Percentiles rank a stretch among this genome's conserved stretches.
phyloP scores from a whole-genome alignment of 2,113 vertebrate species.

The Macrotis lagotis region DNA sequence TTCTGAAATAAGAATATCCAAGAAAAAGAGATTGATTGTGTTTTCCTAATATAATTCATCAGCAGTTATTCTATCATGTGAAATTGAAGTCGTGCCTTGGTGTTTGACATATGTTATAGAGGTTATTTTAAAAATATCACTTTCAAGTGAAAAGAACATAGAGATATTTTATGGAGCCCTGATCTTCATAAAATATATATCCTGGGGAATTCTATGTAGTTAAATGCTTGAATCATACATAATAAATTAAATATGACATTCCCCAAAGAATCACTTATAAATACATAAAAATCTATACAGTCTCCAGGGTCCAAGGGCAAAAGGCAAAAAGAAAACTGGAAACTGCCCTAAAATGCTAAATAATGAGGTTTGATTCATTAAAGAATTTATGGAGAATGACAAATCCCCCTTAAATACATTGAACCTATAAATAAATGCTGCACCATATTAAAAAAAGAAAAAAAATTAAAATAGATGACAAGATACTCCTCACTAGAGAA shows the following conservation, averaged over 20 bases:
- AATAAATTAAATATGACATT: conserved; percentile 48
- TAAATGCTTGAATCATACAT: conserved; percentile 19
- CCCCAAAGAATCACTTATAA: neutral
- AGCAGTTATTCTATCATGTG: conserved; percentile 42
- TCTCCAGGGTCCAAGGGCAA: neutral
- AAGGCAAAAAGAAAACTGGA: neutral
- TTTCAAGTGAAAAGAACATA: conserved; percentile 52
- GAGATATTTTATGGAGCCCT: conserved; percentile 40
- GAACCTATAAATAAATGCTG: neutral
- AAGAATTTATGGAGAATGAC: neutral
- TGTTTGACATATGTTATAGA: conserved; percentile 64
- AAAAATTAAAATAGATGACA: neutral
- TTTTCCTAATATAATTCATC: conserved; percentile 56
- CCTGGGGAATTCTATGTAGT: conserved; percentile 7
- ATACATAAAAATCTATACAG: neutral
- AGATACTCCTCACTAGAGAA: neutral
- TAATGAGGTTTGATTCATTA: conserved; percentile 22
- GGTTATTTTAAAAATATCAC: neutral
- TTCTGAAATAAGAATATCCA: conserved; percentile 55
- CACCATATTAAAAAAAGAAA: neutral
- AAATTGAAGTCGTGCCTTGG: conserved; percentile 46
- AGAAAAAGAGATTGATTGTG: conserved; percentile 41
- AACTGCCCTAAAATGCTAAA: conserved; percentile 12
- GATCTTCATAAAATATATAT: conserved; percentile 49
- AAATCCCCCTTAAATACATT: neutral